Evolutionary conservation across 2,797 vertebrate species (phyloP).

Genomic region (Oryzias dopingdopingensis): DNA sequence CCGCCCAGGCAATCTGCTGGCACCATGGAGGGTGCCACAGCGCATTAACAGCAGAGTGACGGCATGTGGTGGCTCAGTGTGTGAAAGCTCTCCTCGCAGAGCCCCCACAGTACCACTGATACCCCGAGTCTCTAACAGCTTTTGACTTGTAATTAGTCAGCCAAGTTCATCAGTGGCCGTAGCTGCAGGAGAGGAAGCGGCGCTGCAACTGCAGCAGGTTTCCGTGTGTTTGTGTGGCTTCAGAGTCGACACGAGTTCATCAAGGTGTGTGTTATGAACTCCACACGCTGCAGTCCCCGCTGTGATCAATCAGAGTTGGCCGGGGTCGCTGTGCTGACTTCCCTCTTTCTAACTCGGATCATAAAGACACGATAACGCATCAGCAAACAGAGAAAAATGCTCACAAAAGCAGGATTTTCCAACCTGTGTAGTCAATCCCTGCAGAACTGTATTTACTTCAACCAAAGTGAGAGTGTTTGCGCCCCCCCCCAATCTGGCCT

Average conservation of each 20-base stretch:
- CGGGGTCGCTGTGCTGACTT: slow-evolving; percentile 22
- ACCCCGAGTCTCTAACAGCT: slow-evolving; percentile 71
- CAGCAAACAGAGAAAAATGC: slow-evolving; percentile 29
- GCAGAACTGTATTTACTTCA: slow-evolving; percentile 56
- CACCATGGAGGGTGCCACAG: slow-evolving; percentile 64
- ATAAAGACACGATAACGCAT: slow-evolving; percentile 16
- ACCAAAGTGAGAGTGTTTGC: slow-evolving; percentile 49
- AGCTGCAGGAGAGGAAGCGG: slow-evolving; percentile 51
- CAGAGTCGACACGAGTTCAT: slow-evolving; percentile 9
- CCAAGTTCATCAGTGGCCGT: slow-evolving; percentile 71
- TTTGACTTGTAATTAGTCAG: slow-evolving; percentile 76
- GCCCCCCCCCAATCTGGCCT: slow-evolving; percentile 22
- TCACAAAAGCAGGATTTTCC: slow-evolving; percentile 11
- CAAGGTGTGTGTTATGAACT: slow-evolving; percentile 44
- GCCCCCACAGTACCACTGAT: slow-evolving; percentile 61
- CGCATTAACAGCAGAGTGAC: slow-evolving; percentile 58
- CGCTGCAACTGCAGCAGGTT: slow-evolving; percentile 18
- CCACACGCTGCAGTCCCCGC: slow-evolving; percentile 10
- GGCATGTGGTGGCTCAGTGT: slow-evolving; percentile 52
- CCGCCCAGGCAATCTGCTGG: slow-evolving; percentile 71
- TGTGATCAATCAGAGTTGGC: slow-evolving; percentile 55
- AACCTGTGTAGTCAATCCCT: slow-evolving; percentile 45
- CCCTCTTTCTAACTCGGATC: slow-evolving; percentile 12
- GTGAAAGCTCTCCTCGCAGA: slow-evolving; percentile 54
- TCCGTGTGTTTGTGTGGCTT: neutral